Evolutionary conservation across 2,113 vertebrate genomes (phyloP).

Genomic region (Pseudorhombus dupliciocellatus): DNA sequence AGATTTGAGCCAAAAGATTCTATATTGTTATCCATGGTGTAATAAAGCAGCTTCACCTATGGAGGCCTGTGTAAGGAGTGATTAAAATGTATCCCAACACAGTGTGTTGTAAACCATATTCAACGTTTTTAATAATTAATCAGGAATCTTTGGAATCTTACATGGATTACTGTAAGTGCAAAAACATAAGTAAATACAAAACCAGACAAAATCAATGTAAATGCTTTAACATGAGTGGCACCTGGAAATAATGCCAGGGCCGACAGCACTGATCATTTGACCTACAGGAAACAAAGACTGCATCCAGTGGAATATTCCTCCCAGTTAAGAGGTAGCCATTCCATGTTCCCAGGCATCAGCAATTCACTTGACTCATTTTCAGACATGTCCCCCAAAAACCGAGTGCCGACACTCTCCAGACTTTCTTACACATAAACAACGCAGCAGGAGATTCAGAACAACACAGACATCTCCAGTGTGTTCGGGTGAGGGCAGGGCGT

Average conservation of each 20-base stretch:
- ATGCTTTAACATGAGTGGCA: no score
- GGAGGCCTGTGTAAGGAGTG: no score
- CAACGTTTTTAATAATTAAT: background rate
- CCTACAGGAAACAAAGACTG: background rate
- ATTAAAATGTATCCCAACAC: background rate
- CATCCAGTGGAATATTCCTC: background rate
- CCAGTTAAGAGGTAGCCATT: background rate
- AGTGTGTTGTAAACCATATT: background rate
- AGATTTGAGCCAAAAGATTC: no score
- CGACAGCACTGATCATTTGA: background rate
- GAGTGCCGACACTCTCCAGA: background rate
- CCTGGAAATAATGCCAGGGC: background rate
- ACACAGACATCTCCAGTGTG: no score
- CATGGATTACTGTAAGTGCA: no score
- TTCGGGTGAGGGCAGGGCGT: no score
- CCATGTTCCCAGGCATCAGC: slow-evolving; percentile 11
- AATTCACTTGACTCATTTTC: background rate
- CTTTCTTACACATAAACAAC: background rate
- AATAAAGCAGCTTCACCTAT: no score
- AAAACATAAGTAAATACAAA: no score
- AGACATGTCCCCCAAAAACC: background rate
- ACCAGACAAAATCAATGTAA: no score
- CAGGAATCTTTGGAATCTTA: no score
- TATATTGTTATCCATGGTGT: no score
- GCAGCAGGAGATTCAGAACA: no score